Percentiles rank a stretch among this genome's conserved stretches.
These are phyloP conservation scores for human DNA, from an alignment of 2,113 vertebrate genomes.

Conservation along the genomic window DNA sequence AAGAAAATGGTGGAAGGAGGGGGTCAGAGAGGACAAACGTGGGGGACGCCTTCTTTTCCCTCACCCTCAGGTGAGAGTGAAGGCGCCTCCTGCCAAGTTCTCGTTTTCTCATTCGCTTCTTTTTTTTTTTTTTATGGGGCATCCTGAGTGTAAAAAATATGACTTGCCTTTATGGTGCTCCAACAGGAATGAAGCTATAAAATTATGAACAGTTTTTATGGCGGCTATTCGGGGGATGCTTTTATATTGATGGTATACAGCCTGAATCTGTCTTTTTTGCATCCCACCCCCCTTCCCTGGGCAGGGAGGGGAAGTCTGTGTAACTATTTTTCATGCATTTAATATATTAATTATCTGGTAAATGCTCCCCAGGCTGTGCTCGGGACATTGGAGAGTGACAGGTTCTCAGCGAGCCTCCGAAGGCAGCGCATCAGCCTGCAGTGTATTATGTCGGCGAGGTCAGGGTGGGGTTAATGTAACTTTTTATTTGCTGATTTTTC, in stretches of 20 bases:
- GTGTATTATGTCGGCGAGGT: slow-evolving; percentile 99
- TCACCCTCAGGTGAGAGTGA: slow-evolving; percentile 87
- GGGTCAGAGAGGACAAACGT: slow-evolving; percentile 82
- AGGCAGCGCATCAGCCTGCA: slow-evolving; percentile 95
- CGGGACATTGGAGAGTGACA: slow-evolving; percentile 96
- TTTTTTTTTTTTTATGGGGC: slow-evolving; percentile 81
- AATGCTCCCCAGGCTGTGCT: slow-evolving; percentile 99
- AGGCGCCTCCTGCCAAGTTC: slow-evolving; percentile 76
- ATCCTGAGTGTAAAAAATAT: slow-evolving; percentile 96
- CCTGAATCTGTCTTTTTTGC: slow-evolving; percentile 95
- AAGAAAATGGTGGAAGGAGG: slow-evolving; percentile 28
- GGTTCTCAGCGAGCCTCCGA: slow-evolving; percentile 94
- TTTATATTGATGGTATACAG: slow-evolving; percentile 99
- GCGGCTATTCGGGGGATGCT: slow-evolving; percentile 99
- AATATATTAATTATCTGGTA: slow-evolving; percentile 99
- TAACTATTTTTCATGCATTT: slow-evolving; percentile 99
- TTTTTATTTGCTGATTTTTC: slow-evolving; percentile 99
- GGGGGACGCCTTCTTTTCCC: slow-evolving; percentile 83
- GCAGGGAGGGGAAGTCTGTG: slow-evolving; percentile 87
- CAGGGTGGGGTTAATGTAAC: slow-evolving; percentile 99
- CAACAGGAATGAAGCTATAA: slow-evolving; percentile 99
- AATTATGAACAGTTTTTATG: slow-evolving; percentile 99
- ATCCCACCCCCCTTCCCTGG: slow-evolving; percentile 79
- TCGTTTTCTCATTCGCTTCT: slow-evolving; percentile 60
- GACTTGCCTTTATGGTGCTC: slow-evolving; percentile 97